Evolutionary conservation across 1,140 invertebrate species (phyloP), one percentile per base, ranked within the genome.

Genomic region (Nasonia vitripennis): DNA sequence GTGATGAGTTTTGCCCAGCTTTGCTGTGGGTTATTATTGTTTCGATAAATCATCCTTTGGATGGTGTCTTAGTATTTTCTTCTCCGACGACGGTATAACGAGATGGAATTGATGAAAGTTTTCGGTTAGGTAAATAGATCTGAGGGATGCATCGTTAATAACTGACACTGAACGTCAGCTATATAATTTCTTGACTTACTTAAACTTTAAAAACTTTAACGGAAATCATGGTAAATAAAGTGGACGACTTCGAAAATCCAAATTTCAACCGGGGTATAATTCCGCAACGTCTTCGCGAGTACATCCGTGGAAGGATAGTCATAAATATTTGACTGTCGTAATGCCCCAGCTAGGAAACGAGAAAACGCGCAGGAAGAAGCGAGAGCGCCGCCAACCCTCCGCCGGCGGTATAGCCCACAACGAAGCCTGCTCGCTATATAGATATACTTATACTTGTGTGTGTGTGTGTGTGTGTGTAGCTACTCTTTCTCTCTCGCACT

Each of bases 281-380:
- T 34, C 20, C 23, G 48, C 48, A n/a, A 62, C 14, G 14, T 62
- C 34, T 82, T 31, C 75, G 45, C n/a, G 84, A 74, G 75, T 62
- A 71, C 67, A 37, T 62, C 17, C 67, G 12, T 12, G 70, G 41
- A 51, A 51, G 67, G 78, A 51, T 11, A n/a, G 62, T 55, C 77
- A 79, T 84, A 84, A 84, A 84, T 84, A 84, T 84, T 84, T 84
- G 78, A 84, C 82, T 70, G 62, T 68, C 82, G 34, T 41, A 51
- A 55, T 67, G 23, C 20, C 27, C 11, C 73, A 20, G 51, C 31
- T 31, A 27, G 41, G 70, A 81, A 81, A 71, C 11, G n/a, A 71
- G 79, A 71, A 81, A 81, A 79, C 34, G 37, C 9, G 67, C 11
- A 31, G 41, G 68, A 9, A 5, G n/a, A 55, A 41, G 71, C 20